Evolutionary conservation across 2,113 vertebrate species (phyloP).

Genomic region (Etheostoma cragini): DNA sequence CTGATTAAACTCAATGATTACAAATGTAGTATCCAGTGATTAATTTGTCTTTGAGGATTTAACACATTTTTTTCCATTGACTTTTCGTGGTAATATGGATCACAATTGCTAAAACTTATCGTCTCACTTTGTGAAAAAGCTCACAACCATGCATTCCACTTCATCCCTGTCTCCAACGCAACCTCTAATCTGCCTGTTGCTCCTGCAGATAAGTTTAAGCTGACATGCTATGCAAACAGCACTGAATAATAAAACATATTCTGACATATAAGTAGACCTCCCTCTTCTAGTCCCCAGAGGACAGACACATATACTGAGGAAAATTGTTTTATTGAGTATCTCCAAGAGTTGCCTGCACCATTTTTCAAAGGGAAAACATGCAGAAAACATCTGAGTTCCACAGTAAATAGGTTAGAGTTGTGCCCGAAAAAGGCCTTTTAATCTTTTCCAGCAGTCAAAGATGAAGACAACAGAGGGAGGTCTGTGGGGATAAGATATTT

Average conservation of each 20-base stretch:
- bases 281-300: conserved; percentile 12
- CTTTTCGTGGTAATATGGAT: conserved; percentile 25
- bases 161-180: conserved; percentile 5
- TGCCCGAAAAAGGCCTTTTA: conserved; percentile 29
- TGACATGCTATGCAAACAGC: conserved; percentile 36
- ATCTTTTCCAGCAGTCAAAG: conserved; percentile 30
- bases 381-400: conserved; percentile 10
- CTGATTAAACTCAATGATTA: conserved; percentile 5
- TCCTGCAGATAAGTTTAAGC: conserved; percentile 41
- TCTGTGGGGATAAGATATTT: conserved; percentile 26
- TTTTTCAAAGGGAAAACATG: conserved; percentile 33
- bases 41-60: conserved; percentile 10
- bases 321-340: neutral
- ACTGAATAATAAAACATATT: conserved; percentile 31
- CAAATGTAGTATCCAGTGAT: neutral
- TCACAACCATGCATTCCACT: neutral
- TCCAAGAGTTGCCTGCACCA: conserved; percentile 19
- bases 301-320: conserved; percentile 1
- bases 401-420: conserved; percentile 24
- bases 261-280: conserved; percentile 13
- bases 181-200: conserved; percentile 59
- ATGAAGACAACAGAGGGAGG: conserved; percentile 30
- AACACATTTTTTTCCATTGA: conserved; percentile 18
- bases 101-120: conserved; percentile 16
- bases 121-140: conserved; percentile 25